These are phyloP conservation scores for Lycia hirtaria DNA, from an alignment of 2,888 invertebrate species.

Conservation along the genomic window DNA sequence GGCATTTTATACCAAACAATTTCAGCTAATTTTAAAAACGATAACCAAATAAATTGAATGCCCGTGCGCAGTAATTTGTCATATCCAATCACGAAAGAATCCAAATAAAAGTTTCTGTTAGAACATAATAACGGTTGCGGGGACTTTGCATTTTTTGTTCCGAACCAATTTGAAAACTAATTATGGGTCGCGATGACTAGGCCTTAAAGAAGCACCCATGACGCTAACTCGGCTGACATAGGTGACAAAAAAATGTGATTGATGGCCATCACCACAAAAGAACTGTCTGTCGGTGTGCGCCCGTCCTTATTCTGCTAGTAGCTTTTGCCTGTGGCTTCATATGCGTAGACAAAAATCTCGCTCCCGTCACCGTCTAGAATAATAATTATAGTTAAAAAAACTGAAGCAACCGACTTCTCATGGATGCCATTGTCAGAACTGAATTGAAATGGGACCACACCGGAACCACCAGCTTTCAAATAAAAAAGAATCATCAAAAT, in stretches of 20 bases:
- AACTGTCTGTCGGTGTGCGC: slow-evolving; percentile 63
- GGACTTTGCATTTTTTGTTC: slow-evolving; percentile 72
- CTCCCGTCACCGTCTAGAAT: too few relatives aligned
- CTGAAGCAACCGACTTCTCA: too few relatives aligned
- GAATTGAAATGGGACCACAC: too few relatives aligned
- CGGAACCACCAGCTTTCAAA: too few relatives aligned
- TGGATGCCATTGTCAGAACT: too few relatives aligned
- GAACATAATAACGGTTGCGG: slow-evolving; percentile 72
- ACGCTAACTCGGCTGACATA: slow-evolving; percentile 71
- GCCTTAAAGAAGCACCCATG: slow-evolving; percentile 72
- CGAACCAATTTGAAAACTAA: slow-evolving; percentile 84
- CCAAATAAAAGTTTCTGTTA: slow-evolving; percentile 68
- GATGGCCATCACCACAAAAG: slow-evolving; percentile 75
- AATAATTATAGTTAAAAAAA: too few relatives aligned
- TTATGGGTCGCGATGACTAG: slow-evolving; percentile 78
- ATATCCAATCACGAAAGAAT: slow-evolving; percentile 75
- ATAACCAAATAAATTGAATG: slow-evolving; percentile 64
- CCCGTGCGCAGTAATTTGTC: slow-evolving; percentile 75
- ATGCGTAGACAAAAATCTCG: too few relatives aligned
- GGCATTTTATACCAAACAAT: slow-evolving; percentile 36
- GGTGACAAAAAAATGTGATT: slow-evolving; percentile 83
- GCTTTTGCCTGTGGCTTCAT: too few relatives aligned
- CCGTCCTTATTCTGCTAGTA: slow-evolving; percentile 57
- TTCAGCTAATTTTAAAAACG: slow-evolving; percentile 27
- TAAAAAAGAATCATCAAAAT: too few relatives aligned